These are phyloP conservation scores for Mechanitis mazaeus DNA, from an alignment of 2,888 invertebrate genomes.

Conservation along the genomic window DNA sequence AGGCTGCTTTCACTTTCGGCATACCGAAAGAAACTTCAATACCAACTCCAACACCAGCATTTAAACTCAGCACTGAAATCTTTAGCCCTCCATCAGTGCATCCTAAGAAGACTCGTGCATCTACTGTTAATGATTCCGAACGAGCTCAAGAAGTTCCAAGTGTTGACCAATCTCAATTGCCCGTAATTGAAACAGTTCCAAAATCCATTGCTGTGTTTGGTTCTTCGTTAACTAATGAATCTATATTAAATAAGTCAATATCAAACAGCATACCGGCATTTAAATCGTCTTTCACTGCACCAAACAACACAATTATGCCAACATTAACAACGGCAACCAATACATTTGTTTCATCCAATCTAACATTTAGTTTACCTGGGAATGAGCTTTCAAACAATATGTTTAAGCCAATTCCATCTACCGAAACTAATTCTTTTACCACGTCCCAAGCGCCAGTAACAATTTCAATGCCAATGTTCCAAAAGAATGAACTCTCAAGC, in stretches of 20 bases:
- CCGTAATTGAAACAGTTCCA: not conserved
- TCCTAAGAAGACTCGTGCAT: constrained; percentile 22
- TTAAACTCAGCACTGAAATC: constrained; percentile 18
- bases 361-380: constrained; percentile 31
- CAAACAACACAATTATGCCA: constrained; percentile 2
- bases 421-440: constrained; percentile 29
- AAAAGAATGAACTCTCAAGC: constrained; percentile 23
- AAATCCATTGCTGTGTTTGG: constrained; percentile 24
- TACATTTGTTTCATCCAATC: constrained; percentile 27
- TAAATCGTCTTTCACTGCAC: not conserved
- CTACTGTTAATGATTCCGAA: constrained; percentile 34
- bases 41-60: constrained; percentile 11
- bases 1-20: constrained; percentile 49
- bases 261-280: not conserved
- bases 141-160: constrained; percentile 49
- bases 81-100: constrained; percentile 17
- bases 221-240: constrained; percentile 18
- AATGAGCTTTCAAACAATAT: constrained; percentile 29
- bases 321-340: constrained; percentile 25
- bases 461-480: constrained; percentile 29
- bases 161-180: constrained; percentile 26
- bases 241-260: constrained; percentile 23
- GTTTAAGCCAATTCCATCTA: constrained; percentile 32
- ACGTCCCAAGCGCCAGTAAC: constrained; percentile 22
- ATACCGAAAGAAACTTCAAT: constrained; percentile 39